A percentile compares a stretch with the other conserved stretches of the same genome.
phyloP scores from a whole-genome alignment of 2,888 invertebrate genomes.

The Abrostola triplasia region DNA sequence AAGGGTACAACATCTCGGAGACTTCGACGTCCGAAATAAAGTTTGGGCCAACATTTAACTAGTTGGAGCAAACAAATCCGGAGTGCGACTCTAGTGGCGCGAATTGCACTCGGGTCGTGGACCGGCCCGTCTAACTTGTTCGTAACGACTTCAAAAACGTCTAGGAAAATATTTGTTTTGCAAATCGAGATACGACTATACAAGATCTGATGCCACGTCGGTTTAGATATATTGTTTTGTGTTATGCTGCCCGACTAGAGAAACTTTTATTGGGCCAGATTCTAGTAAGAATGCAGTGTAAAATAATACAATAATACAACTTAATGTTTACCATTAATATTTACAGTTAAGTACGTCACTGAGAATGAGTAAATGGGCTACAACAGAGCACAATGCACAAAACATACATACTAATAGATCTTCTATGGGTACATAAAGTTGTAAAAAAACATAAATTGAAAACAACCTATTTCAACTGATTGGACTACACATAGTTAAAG shows the following conservation, averaged over 20 bases:
- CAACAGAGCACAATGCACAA: too few species aligned
- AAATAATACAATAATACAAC: background rate
- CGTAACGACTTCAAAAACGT: conserved; percentile 71
- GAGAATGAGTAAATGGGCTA: too few species aligned
- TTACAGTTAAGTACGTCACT: too few species aligned
- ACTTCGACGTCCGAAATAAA: conserved; percentile 79
- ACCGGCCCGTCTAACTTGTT: conserved; percentile 65
- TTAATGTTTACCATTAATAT: background rate
- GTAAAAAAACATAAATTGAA: too few species aligned
- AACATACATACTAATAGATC: too few species aligned
- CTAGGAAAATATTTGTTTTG: conserved; percentile 70
- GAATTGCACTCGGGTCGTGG: conserved; percentile 69
- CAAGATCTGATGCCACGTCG: conserved; percentile 52
- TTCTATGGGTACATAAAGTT: too few species aligned
- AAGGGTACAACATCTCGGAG: conserved; percentile 75
- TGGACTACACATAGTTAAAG: too few species aligned
- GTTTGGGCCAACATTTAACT: conserved; percentile 85
- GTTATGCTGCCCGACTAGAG: conserved; percentile 13
- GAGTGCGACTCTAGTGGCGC: conserved; percentile 76
- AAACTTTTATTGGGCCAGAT: conserved; percentile 50
- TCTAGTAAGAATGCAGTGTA: background rate
- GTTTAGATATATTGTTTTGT: conserved; percentile 48
- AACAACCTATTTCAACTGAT: too few species aligned
- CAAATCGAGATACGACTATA: conserved; percentile 52
- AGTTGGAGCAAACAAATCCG: conserved; percentile 83